Percentiles rank a stretch among this genome's conserved stretches.
These are phyloP conservation scores for Stictocephala bisonia DNA, from an alignment of 2,888 invertebrate genomes.

Conservation along the genomic window DNA sequence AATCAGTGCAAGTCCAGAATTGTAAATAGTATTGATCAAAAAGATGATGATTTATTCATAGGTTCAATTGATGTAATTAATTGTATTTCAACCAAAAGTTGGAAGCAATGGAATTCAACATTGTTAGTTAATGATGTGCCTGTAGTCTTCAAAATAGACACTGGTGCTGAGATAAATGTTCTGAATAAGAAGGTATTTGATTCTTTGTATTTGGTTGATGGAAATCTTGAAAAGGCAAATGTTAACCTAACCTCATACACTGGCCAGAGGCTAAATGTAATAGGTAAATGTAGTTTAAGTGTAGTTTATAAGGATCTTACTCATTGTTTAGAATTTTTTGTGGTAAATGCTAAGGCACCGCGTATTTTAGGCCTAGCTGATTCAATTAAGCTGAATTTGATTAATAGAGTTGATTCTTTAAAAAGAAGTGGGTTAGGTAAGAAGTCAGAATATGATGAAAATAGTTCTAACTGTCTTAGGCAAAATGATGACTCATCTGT, in stretches of 20 bases:
- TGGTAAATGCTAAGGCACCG: not conserved
- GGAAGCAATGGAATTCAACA: constrained; percentile 34
- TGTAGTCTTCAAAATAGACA: constrained; percentile 39
- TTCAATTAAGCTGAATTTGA: not conserved
- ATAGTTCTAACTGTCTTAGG: too few species aligned
- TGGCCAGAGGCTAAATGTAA: not conserved
- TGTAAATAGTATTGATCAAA: not conserved
- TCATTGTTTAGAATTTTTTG: not conserved
- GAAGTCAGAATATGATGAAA: too few species aligned
- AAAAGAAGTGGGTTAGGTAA: not conserved
- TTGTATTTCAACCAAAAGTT: constrained; percentile 1
- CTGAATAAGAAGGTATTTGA: constrained; percentile 38
- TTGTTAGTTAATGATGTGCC: not conserved
- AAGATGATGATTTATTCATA: constrained; percentile 1
- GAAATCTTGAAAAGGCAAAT: too few species aligned
- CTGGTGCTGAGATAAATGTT: constrained; percentile 42
- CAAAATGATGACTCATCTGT: too few species aligned
- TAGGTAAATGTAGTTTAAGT: not conserved
- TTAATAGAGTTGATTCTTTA: not conserved
- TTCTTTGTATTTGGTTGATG: not conserved
- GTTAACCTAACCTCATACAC: constrained; percentile 5
- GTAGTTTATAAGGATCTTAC: not conserved
- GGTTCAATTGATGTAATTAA: constrained; percentile 14
- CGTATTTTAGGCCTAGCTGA: constrained; percentile 1
- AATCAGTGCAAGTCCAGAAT: not conserved